Conservation (phyloP, 2,797 vertebrate species). For the Arnoldichthys spilopterus region DNA sequence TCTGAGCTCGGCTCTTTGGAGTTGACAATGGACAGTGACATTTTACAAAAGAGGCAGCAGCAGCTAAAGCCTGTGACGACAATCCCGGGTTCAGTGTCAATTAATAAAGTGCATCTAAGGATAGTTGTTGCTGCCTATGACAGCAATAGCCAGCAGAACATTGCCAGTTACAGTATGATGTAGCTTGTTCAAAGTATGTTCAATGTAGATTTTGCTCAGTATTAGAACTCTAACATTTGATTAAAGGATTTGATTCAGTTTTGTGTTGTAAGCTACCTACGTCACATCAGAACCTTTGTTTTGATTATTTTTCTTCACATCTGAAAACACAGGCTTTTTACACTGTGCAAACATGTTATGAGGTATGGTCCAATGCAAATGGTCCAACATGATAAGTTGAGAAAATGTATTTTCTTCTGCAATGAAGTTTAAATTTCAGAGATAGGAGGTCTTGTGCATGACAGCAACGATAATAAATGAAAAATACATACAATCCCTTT, state of each 20-base stretch:
- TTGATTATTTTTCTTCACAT: background rate
- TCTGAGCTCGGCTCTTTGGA: background rate
- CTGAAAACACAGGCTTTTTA: background rate
- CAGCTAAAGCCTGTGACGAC: conserved; percentile 4
- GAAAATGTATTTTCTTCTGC: background rate
- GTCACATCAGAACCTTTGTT: no score
- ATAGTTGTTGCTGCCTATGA: background rate
- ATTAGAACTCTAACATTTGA: no score
- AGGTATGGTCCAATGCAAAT: background rate
- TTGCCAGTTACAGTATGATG: background rate
- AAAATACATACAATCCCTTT: background rate
- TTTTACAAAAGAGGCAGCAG: background rate
- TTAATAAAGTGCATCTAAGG: conserved; percentile 16
- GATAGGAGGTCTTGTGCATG: no score
- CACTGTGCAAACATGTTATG: background rate
- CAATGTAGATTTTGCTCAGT: no score
- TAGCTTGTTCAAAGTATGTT: no score
- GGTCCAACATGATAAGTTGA: background rate
- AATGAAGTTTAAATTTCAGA: no score
- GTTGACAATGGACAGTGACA: background rate
- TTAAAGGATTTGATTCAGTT: no score
- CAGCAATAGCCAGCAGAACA: background rate
- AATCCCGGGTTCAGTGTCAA: background rate
- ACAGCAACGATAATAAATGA: no score
- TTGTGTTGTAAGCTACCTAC: no score